These are phyloP conservation scores for Caracal caracal DNA, from an alignment of 2,113 vertebrate species.

Conservation along the genomic window DNA sequence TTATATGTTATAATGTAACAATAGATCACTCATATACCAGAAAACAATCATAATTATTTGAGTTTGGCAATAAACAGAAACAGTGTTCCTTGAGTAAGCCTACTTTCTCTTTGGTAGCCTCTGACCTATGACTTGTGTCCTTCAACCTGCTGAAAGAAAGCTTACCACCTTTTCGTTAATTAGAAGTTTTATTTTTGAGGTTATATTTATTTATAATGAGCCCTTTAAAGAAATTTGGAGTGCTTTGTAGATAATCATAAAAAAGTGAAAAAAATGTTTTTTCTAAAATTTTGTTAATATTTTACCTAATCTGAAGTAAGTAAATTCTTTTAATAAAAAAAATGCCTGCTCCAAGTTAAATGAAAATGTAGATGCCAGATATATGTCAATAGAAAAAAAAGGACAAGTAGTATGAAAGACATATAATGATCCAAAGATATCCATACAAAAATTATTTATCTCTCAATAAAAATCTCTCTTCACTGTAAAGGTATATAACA, in stretches of 20 bases:
- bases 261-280: not conserved
- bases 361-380: not conserved
- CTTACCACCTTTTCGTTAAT: not conserved
- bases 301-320: not conserved
- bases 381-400: not conserved
- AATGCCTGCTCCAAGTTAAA: not conserved
- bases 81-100: not conserved
- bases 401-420: not conserved
- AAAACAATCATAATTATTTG: not conserved
- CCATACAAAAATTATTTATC: not conserved
- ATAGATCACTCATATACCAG: not conserved
- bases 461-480: not conserved
- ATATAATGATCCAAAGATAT: not conserved
- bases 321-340: not conserved
- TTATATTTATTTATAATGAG: not conserved
- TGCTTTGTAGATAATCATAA: not conserved
- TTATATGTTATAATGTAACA: not conserved
- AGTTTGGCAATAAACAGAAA: not conserved
- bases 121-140: not conserved
- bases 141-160: not conserved
- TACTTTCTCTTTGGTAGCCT: not conserved
- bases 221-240: not conserved
- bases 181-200: not conserved
- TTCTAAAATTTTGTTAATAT: not conserved
- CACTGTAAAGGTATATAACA: not conserved